phyloP scores from a whole-genome alignment of 2,888 invertebrate genomes.

The Parnassius smintheus region DNA sequence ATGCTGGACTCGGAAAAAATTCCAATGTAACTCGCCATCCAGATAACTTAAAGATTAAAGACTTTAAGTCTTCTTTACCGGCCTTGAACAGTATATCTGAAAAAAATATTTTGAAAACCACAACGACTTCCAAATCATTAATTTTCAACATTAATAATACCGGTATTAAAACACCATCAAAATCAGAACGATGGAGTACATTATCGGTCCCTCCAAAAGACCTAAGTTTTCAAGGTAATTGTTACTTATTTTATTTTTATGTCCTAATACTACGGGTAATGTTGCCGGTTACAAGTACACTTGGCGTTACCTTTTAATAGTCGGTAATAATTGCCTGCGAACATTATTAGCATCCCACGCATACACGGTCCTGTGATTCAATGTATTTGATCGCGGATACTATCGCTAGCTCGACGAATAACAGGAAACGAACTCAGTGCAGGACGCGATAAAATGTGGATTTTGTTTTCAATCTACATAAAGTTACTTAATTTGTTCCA shows the following conservation, averaged over 20 bases:
- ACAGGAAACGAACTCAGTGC: constrained; percentile 69
- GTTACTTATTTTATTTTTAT: neutral
- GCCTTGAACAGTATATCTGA: constrained; percentile 38
- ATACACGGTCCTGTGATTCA: constrained; percentile 37
- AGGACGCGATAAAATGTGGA: constrained; percentile 70
- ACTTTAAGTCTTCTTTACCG: constrained; percentile 51
- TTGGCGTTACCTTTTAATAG: constrained; percentile 11
- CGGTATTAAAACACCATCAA: constrained; percentile 43
- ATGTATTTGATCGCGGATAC: constrained; percentile 42
- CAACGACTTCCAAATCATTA: constrained; percentile 48
- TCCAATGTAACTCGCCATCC: constrained; percentile 28
- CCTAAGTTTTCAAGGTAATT: constrained; percentile 43
- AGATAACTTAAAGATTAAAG: constrained; percentile 26
- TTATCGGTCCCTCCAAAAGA: constrained; percentile 48
- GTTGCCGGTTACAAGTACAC: constrained; percentile 33
- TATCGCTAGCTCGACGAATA: constrained; percentile 48
- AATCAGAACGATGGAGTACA: constrained; percentile 61
- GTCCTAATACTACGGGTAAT: constrained; percentile 6
- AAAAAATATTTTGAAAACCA: constrained; percentile 42
- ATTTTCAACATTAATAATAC: constrained; percentile 36
- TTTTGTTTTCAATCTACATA: constrained; percentile 56
- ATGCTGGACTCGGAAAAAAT: constrained; percentile 23
- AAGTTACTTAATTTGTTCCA: constrained; percentile 42
- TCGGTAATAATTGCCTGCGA: constrained; percentile 39
- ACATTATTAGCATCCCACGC: constrained; percentile 36